Conservation (phyloP, 2,797 vertebrate species). For the Alectoris magna region DNA sequence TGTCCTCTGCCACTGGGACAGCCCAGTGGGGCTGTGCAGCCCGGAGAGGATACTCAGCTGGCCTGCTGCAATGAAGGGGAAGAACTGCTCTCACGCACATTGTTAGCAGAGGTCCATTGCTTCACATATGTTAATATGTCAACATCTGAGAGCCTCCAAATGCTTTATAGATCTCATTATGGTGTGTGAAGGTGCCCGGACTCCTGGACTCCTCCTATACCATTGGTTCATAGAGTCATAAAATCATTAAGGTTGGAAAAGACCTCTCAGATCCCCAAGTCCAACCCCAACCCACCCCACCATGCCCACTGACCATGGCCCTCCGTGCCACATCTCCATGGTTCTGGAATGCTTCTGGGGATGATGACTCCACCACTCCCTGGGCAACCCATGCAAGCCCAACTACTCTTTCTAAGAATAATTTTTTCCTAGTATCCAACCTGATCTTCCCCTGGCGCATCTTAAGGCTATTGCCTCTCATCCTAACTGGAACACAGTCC, state of each 20-base stretch:
- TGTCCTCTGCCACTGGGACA: background rate
- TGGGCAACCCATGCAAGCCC: no score
- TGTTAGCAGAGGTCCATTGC: background rate
- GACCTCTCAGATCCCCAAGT: no score
- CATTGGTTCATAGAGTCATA: background rate
- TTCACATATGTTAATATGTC: background rate
- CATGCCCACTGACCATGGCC: no score
- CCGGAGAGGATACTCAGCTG: background rate
- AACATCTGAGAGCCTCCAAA: conserved; percentile 2
- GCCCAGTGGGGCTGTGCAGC: background rate
- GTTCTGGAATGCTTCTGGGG: no score
- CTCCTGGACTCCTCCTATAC: background rate
- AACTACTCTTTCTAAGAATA: no score
- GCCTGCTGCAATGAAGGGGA: background rate
- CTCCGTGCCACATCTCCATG: no score
- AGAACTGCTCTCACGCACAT: background rate
- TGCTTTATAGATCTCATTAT: background rate
- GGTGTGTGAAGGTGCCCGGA: background rate
- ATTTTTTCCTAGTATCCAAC: no score
- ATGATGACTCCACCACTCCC: no score
- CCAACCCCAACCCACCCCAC: no score
- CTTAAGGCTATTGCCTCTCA: no score
- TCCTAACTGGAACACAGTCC: background rate
- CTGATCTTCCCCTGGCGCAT: no score
- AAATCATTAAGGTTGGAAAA: no score